These are phyloP conservation scores for Hylomyscus alleni DNA, from an alignment of 2,797 vertebrate species.

Conservation along the genomic window DNA sequence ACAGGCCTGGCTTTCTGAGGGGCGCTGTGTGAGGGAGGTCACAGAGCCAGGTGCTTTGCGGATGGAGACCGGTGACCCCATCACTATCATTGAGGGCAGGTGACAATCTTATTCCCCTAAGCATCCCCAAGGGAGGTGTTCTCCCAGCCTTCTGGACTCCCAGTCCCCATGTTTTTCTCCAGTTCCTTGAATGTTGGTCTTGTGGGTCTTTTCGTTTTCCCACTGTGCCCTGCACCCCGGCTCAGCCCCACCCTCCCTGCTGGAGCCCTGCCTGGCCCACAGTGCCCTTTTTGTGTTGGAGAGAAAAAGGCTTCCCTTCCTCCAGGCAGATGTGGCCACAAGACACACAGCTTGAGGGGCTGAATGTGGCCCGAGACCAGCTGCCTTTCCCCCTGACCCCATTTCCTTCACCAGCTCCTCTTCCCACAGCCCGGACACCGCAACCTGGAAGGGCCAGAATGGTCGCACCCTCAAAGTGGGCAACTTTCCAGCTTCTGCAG, in stretches of 20 bases:
- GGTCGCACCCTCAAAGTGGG: constrained; percentile 91
- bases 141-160: not conserved
- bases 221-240: not conserved
- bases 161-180: not conserved
- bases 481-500: constrained; percentile 90
- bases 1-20: constrained; percentile 92
- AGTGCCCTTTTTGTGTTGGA: constrained; percentile 46
- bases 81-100: constrained; percentile 94
- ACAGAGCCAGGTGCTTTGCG: constrained; percentile 91
- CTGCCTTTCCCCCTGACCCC: not conserved
- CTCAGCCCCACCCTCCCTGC: not conserved
- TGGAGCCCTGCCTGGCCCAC: not conserved
- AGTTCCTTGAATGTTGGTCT: not conserved
- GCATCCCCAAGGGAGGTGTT: not conserved
- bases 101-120: constrained; percentile 83
- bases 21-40: constrained; percentile 90
- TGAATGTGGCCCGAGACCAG: not conserved
- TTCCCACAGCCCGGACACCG: constrained; percentile 89
- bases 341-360: not conserved
- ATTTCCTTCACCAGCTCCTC: not conserved
- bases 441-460: constrained; percentile 95
- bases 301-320: constrained; percentile 42
- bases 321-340: not conserved
- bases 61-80: constrained; percentile 89
- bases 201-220: not conserved